Conservation (phyloP, 2,888 invertebrate species). For the Cheilosia scutellata region DNA sequence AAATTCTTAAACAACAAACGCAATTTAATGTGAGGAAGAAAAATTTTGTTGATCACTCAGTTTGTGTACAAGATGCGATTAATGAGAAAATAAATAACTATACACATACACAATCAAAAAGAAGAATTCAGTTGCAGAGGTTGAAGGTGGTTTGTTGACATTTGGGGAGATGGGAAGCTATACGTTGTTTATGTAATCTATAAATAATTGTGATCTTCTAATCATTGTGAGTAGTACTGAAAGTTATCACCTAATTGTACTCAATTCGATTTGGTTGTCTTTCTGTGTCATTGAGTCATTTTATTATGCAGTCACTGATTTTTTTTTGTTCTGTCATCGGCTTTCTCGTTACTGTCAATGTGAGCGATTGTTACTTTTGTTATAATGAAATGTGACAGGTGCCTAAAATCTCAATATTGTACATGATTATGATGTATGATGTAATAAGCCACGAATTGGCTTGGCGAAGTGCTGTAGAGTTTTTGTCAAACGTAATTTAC, state of each 20-base stretch:
- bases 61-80: slow-evolving; percentile 13
- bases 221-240: slow-evolving; percentile 2
- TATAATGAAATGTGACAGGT: slow-evolving; percentile 41
- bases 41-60: slow-evolving; percentile 3
- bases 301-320: not conserved
- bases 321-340: not conserved
- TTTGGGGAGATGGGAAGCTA: not conserved
- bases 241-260: slow-evolving; percentile 46
- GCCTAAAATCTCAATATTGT: not conserved
- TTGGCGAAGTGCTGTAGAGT: no score
- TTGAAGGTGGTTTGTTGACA: slow-evolving; percentile 41
- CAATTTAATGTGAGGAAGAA: not conserved
- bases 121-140: slow-evolving; percentile 11
- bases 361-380: slow-evolving; percentile 22
- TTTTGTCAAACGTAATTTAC: not conserved
- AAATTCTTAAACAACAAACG: slow-evolving; percentile 24
- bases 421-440: not conserved
- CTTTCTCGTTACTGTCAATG: not conserved
- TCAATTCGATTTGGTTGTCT: slow-evolving; percentile 7
- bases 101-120: not conserved
- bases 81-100: not conserved
- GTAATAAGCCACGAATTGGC: not conserved
- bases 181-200: slow-evolving; percentile 39
- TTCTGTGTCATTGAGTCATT: not conserved
- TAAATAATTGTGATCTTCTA: slow-evolving; percentile 54